Evolutionary conservation across 2,888 invertebrate species (phyloP).

Genomic region (Pyrochroa serraticornis): DNA sequence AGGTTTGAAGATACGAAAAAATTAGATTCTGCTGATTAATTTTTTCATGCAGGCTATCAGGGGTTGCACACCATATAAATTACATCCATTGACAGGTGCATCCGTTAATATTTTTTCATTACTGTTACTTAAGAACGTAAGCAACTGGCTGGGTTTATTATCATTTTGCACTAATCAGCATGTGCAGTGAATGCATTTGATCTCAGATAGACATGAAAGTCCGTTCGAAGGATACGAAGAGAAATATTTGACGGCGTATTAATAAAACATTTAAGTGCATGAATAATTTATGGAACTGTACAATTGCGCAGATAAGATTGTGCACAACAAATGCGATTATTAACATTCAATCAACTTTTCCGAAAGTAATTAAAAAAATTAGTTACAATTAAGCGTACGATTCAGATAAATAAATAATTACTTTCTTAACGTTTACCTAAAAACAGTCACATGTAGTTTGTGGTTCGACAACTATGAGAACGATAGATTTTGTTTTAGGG

Average conservation of each 20-base stretch:
- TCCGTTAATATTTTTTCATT: not conserved
- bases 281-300: slow-evolving; percentile 17
- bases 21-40: too few species aligned
- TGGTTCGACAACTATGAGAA: too few species aligned
- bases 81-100: too few species aligned
- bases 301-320: slow-evolving; percentile 10
- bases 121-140: too few species aligned
- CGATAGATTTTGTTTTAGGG: too few species aligned
- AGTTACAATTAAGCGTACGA: not conserved
- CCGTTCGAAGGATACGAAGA: slow-evolving; percentile 7
- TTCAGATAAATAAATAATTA: too few species aligned
- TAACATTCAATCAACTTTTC: slow-evolving; percentile 6
- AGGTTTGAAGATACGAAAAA: too few species aligned
- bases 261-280: slow-evolving; percentile 22
- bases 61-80: too few species aligned
- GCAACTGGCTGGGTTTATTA: not conserved
- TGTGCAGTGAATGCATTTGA: slow-evolving; percentile 19
- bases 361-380: not conserved
- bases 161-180: slow-evolving; percentile 15
- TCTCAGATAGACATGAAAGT: slow-evolving; percentile 20
- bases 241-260: slow-evolving; percentile 10
- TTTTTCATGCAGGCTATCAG: too few species aligned
- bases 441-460: too few species aligned
- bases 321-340: slow-evolving; percentile 14
- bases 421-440: too few species aligned